Base-by-base conservation (phyloP, 2,113 vertebrate species). In the Anguilla japonica region DNA sequence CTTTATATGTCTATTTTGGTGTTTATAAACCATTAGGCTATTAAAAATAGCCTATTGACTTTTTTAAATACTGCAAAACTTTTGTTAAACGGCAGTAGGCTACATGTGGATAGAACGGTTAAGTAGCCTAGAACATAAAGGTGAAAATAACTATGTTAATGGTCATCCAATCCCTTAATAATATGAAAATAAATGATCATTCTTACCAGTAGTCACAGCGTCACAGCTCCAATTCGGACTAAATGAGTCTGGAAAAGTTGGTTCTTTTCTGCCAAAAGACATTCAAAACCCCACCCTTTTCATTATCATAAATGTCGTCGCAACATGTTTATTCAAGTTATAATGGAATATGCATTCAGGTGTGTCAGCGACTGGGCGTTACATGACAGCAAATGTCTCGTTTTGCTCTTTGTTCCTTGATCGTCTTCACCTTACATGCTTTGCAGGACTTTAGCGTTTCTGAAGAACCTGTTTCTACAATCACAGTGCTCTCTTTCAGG, bases 281-380 rank as follows among this genome's bases (percentile, higher is more conserved):
- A 20, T 57, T 20, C 11, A 41, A 39, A 34, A 22, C 18, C 39
- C n/a, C 18, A 3, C 56, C 53, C 82, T 11, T n/a, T 53, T 29
- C 50, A 53, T 57, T 84, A 40, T 40, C 56, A 46, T 43, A 20
- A 82, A 82, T 53, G 22, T 53, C 18, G 60, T 26, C 18, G 50
- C 50, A 5, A 50, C 81, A 82, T 29, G 20, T 22, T 43, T n/a
- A 41, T 82, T 82, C 81, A 82, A 4, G 9, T 50, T 29, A 5
- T 22, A 78, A 75, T 87, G 81, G 43, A 83, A 86, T 86, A 86
- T 86, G 79, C 85, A 86, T 86, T 2, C 1, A 0, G 50, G 14
- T 71, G 80, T 82, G 53, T 86, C 85, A 86, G 56, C 40, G 8
- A 18, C 56, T 26, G 80, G 56, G 41, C 63, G 86, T 75, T n/a